Percentiles rank a stretch among this genome's conserved stretches.
Evolutionary conservation across 2,113 vertebrate genomes (phyloP).

Genomic region (Acrocephalus arundinaceus): DNA sequence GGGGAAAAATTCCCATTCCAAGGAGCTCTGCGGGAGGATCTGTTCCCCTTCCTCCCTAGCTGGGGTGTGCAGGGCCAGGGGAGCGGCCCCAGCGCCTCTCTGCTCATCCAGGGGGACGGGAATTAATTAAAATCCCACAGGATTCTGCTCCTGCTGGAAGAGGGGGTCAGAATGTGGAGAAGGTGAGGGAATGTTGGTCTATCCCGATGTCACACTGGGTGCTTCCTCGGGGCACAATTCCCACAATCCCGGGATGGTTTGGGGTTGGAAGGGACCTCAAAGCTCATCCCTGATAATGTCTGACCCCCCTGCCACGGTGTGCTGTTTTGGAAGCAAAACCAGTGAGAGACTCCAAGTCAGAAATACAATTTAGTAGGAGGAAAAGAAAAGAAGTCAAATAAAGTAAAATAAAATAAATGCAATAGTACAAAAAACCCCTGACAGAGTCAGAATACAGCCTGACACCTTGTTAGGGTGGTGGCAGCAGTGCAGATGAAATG

Average conservation of each 20-base stretch:
- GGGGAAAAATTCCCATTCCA: conserved; percentile 48
- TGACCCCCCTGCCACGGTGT: not conserved
- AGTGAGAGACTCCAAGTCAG: too few species aligned
- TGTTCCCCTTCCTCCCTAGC: not conserved
- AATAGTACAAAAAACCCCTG: too few species aligned
- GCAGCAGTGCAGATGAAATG: too few species aligned
- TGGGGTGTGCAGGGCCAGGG: not conserved
- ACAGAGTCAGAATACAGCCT: too few species aligned
- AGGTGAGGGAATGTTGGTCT: not conserved
- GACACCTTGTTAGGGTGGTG: too few species aligned
- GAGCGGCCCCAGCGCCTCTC: not conserved
- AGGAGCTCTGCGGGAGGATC: not conserved
- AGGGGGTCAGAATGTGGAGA: not conserved
- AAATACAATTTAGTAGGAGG: too few species aligned
- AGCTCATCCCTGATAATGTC: not conserved
- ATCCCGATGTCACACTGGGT: accelerated
- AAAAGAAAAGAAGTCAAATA: too few species aligned
- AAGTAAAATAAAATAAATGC: too few species aligned
- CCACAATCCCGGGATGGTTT: not conserved
- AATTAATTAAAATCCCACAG: accelerated
- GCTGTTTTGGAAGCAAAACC: too few species aligned
- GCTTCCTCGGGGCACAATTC: not conserved
- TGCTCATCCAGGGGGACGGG: accelerated
- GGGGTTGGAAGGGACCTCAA: not conserved
- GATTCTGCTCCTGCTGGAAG: not conserved